Percentiles rank a stretch among this genome's conserved stretches.
These are phyloP conservation scores for Poecilia latipinna DNA, from an alignment of 2,113 vertebrate species.

Conservation along the genomic window DNA sequence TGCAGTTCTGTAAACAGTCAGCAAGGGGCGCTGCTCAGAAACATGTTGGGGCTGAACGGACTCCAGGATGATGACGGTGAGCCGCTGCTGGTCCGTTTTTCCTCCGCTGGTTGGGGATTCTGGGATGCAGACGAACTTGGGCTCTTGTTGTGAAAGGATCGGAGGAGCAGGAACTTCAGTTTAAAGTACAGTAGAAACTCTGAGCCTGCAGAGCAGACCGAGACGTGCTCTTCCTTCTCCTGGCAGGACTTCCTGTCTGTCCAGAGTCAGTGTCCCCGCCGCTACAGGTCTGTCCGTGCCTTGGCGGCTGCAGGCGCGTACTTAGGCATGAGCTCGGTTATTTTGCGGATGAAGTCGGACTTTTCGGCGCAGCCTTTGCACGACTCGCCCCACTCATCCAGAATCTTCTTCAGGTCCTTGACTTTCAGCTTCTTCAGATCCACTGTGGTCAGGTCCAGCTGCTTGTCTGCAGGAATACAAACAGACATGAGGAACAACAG, in stretches of 20 bases:
- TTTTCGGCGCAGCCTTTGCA: constrained; percentile 98
- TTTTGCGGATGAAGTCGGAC: constrained; percentile 95
- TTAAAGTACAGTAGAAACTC: constrained; percentile 9
- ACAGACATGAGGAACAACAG: neutral
- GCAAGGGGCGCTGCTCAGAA: neutral
- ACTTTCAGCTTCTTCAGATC: constrained; percentile 96
- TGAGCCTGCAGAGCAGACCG: neutral
- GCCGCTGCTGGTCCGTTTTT: too few relatives aligned
- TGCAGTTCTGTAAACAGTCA: neutral
- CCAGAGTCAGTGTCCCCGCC: constrained; percentile 1
- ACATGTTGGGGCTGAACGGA: neutral
- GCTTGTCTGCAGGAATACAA: constrained; percentile 83
- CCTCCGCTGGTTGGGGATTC: neutral
- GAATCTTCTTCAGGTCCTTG: constrained; percentile 95
- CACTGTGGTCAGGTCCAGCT: constrained; percentile 92
- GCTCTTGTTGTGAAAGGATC: neutral
- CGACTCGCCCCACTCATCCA: constrained; percentile 96
- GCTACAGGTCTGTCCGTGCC: constrained; percentile 91
- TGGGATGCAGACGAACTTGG: neutral
- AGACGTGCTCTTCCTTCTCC: constrained; percentile 23
- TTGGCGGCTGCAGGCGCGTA: constrained; percentile 91
- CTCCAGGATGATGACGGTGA: too few relatives aligned
- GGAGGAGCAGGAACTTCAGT: neutral
- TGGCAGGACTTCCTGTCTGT: constrained; percentile 16
- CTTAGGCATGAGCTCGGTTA: constrained; percentile 96